Percentiles rank a stretch among this genome's conserved stretches.
Conservation (phyloP, 2,888 invertebrate species). For the Crematogaster levior region DNA sequence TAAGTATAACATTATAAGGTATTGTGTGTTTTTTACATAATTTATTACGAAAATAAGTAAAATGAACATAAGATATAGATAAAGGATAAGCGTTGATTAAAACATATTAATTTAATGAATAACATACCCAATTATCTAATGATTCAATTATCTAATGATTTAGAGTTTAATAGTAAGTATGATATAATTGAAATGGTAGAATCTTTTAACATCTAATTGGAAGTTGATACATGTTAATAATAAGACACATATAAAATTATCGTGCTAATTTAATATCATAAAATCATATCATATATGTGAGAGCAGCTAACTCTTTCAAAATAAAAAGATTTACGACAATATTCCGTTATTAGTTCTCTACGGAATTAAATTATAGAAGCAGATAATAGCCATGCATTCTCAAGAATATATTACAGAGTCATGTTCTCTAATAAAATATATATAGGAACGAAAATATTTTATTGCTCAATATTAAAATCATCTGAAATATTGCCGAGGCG, state of each 20-base stretch:
- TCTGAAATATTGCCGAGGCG: neutral
- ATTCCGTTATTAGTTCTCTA: neutral
- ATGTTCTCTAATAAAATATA: neutral
- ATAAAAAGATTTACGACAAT: neutral
- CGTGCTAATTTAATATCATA: neutral
- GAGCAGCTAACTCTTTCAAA: neutral
- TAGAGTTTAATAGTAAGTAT: neutral
- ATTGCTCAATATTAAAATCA: neutral
- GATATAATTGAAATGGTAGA: neutral
- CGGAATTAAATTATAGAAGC: slow-evolving; percentile 10
- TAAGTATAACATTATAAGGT: neutral
- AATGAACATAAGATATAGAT: neutral
- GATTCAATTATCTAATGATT: no score
- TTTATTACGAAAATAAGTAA: neutral
- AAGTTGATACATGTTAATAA: neutral
- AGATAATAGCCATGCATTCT: neutral
- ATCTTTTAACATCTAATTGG: neutral
- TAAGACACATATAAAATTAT: neutral
- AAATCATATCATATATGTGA: neutral
- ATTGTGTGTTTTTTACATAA: neutral
- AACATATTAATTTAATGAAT: neutral
- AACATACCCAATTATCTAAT: neutral
- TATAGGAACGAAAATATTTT: neutral
- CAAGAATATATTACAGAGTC: neutral
- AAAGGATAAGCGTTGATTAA: neutral